Percentiles rank a stretch among this genome's conserved stretches.
These are phyloP conservation scores for Paramisgurnus dabryanus DNA, from an alignment of 2,113 vertebrate genomes.

Conservation along the genomic window DNA sequence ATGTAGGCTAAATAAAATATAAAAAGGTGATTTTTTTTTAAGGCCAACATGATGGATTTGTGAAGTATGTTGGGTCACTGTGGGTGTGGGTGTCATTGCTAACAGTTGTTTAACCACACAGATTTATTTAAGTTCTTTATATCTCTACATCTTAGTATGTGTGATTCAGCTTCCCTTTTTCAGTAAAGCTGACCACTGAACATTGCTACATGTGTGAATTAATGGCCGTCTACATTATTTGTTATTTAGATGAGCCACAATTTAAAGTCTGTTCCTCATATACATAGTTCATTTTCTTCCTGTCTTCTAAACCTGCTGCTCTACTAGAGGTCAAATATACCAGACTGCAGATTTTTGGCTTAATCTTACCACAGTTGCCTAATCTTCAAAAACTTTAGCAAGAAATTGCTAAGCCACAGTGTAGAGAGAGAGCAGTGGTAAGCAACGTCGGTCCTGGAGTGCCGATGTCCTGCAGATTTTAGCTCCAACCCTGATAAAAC, in stretches of 20 bases:
- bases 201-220: conserved; percentile 12
- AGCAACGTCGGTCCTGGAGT: too few relatives aligned
- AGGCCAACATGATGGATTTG: too few relatives aligned
- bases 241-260: conserved; percentile 15
- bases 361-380: conserved; percentile 34
- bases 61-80: neutral
- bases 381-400: conserved; percentile 14
- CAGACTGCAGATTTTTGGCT: neutral
- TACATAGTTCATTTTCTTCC: neutral
- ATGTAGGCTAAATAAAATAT: too few relatives aligned
- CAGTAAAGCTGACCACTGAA: neutral
- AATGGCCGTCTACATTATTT: conserved; percentile 6
- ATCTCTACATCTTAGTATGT: conserved; percentile 7
- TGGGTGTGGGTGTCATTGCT: conserved; percentile 28
- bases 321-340: neutral
- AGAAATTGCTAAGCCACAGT: conserved; percentile 15
- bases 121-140: conserved; percentile 20
- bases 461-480: too few relatives aligned
- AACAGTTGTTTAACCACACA: conserved; percentile 15
- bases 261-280: conserved; percentile 1
- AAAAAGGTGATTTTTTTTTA: too few relatives aligned
- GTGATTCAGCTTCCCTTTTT: conserved; percentile 17
- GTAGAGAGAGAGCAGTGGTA: too few relatives aligned
- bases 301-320: conserved; percentile 7
- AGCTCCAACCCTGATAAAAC: too few relatives aligned